phyloP scores from a whole-genome alignment of 2,797 vertebrate genomes.

The Gobionotothen gibberifrons region DNA sequence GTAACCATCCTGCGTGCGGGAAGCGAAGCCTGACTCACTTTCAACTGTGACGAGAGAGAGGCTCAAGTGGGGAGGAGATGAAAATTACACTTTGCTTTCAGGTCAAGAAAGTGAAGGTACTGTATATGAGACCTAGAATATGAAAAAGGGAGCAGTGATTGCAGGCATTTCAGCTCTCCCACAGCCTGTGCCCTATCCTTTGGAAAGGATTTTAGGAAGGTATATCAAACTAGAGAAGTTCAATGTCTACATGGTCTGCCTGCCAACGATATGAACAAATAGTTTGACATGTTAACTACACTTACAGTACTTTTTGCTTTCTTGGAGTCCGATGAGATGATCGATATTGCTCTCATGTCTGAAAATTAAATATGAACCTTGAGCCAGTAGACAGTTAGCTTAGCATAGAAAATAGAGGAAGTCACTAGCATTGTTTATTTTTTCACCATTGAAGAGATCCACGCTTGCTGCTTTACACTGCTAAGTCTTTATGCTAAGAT shows the following conservation, averaged over 20 bases:
- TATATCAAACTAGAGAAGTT: background rate
- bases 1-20: constrained; percentile 34
- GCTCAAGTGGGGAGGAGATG: constrained; percentile 10
- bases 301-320: background rate
- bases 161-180: constrained; percentile 18
- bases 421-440: background rate
- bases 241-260: background rate
- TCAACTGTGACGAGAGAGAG: constrained; percentile 23
- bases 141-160: constrained; percentile 21
- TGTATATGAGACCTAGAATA: constrained; percentile 31
- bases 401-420: background rate
- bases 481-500: background rate
- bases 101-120: constrained; percentile 44
- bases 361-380: background rate
- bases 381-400: too few species aligned
- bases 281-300: background rate
- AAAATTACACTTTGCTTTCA: constrained; percentile 51
- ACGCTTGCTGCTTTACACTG: too few species aligned
- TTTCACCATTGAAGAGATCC: background rate
- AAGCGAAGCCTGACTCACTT: constrained; percentile 43
- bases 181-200: background rate
- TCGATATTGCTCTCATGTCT: background rate
- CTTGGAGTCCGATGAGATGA: background rate
- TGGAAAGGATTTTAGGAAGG: background rate
- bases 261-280: background rate